Evolutionary conservation across 1,140 invertebrate species (phyloP).

Genomic region (Drosophila baimaii): DNA sequence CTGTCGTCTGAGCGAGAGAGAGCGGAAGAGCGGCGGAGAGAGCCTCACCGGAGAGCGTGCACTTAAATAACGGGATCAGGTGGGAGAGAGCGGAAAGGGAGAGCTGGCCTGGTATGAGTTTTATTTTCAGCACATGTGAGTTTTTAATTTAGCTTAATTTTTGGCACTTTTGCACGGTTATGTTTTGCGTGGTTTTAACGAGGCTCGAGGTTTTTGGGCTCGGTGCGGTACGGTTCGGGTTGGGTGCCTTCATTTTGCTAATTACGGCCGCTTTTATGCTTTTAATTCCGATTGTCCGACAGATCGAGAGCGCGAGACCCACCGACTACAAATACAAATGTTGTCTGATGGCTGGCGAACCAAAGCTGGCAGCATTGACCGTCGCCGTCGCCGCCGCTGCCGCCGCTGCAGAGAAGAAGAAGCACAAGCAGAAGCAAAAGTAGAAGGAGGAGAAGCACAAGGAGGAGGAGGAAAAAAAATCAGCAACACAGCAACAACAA

Average conservation of each 20-base stretch:
- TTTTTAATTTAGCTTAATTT: conserved; percentile 35
- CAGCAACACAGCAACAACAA: conserved; percentile 43
- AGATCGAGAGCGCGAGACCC: conserved; percentile 78
- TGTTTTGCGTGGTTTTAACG: conserved; percentile 34
- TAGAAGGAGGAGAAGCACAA: conserved; percentile 26
- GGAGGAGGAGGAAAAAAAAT: conserved; percentile 35
- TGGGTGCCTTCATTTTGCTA: conserved; percentile 19
- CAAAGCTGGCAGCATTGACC: conserved; percentile 81
- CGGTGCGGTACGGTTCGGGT: not conserved
- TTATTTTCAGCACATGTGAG: conserved; percentile 62
- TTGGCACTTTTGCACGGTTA: conserved; percentile 40
- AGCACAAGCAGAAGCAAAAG: conserved; percentile 63
- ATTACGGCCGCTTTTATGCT: conserved; percentile 19
- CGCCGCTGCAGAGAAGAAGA: conserved; percentile 55
- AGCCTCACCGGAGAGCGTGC: conserved; percentile 25
- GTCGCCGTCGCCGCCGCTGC: conserved; percentile 62
- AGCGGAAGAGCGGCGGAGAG: conserved; percentile 9
- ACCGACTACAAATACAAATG: conserved; percentile 82
- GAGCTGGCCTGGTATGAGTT: conserved; percentile 28
- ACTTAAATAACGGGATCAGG: conserved; percentile 53
- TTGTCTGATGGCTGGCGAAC: conserved; percentile 80
- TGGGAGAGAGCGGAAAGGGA: conserved; percentile 32
- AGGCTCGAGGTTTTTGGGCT: conserved; percentile 7
- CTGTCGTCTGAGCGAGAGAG: conserved; percentile 34
- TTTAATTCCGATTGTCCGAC: conserved; percentile 53